Evolutionary conservation across 2,888 invertebrate genomes (phyloP).

Genomic region (Uropetala carovei): DNA sequence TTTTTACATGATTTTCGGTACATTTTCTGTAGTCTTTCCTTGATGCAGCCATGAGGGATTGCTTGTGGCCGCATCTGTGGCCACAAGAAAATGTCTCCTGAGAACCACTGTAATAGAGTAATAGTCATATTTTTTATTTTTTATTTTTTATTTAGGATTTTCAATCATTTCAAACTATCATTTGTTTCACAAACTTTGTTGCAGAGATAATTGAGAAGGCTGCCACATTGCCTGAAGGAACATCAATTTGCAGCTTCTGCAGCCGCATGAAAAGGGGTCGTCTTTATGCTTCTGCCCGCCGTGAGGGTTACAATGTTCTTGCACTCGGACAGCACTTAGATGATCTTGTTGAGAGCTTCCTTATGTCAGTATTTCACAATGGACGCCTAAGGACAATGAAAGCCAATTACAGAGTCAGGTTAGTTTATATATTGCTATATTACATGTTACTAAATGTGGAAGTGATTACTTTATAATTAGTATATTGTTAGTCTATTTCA

Average conservation of each 20-base stretch:
- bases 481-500: no score
- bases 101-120: no score
- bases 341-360: constrained; percentile 88
- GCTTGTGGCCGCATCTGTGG: no score
- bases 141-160: no score
- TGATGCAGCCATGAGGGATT: no score
- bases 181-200: constrained; percentile 66
- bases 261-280: constrained; percentile 84
- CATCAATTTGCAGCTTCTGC: constrained; percentile 84
- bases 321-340: constrained; percentile 92
- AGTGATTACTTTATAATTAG: no score
- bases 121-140: no score
- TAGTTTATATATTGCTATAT: constrained; percentile 70
- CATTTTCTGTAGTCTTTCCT: no score
- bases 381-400: constrained; percentile 88
- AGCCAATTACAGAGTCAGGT: constrained; percentile 86
- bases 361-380: constrained; percentile 88
- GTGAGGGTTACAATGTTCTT: constrained; percentile 90
- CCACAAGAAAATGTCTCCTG: no score
- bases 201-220: constrained; percentile 78
- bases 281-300: constrained; percentile 85
- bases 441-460: no score
- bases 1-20: no score
- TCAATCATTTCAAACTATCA: no score
- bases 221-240: constrained; percentile 73